phyloP scores from a whole-genome alignment of 2,113 vertebrate genomes.

The Elachura formosa region DNA sequence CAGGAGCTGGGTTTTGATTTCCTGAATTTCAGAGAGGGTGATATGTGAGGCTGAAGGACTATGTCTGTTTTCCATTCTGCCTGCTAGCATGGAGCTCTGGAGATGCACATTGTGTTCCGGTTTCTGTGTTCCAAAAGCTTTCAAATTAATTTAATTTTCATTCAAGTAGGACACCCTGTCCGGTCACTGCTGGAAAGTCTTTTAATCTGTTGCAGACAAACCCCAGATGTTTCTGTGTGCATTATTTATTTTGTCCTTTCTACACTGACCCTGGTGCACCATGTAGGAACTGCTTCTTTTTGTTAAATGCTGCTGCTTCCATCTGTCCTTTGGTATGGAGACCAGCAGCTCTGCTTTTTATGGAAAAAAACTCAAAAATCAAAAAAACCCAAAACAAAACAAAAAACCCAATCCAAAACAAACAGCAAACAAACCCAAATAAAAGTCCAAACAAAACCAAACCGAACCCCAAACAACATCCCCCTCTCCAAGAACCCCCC shows the following conservation, averaged over 20 bases:
- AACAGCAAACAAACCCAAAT: not conserved
- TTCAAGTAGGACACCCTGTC: not conserved
- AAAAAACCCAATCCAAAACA: not conserved
- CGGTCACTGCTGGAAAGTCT: not conserved
- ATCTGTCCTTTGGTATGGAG: not conserved
- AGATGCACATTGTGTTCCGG: not conserved
- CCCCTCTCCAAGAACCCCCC: fast-evolving
- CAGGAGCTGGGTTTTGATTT: not conserved
- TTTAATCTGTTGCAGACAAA: not conserved
- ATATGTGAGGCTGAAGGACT: not conserved
- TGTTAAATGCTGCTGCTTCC: not conserved
- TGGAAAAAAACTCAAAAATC: not conserved
- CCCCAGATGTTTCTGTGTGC: not conserved
- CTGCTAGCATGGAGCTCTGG: not conserved
- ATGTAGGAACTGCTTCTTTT: not conserved
- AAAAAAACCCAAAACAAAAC: not conserved
- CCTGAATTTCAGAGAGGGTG: not conserved
- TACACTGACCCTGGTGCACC: not conserved
- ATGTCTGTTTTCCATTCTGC: not conserved
- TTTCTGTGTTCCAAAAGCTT: not conserved
- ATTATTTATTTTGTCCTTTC: not conserved
- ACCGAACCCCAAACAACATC: not conserved
- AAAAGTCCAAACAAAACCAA: not conserved
- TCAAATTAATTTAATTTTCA: not conserved
- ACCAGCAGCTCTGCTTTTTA: not conserved